Base-by-base conservation (phyloP, 2,797 vertebrate species). In the Mustela erminea region DNA sequence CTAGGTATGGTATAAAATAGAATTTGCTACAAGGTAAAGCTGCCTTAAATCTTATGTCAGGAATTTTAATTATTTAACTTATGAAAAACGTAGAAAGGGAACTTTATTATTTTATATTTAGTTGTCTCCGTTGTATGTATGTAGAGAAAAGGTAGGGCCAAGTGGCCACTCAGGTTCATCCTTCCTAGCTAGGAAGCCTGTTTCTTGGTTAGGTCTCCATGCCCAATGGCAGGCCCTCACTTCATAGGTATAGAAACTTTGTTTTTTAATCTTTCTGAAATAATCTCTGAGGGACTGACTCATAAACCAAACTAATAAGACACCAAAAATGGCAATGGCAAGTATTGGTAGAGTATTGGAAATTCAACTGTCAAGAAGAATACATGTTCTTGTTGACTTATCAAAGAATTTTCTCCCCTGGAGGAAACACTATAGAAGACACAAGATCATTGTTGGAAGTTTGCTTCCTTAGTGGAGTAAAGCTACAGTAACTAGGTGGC, bases 21-120 rank as follows among this genome's bases (percentile, higher is more conserved):
- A 58, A 83, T 85, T 95, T 82, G 46, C 85, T 68, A 58, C 4
- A 82, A 92, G 14, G 1, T 82, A 72, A 91, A 68, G 83, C 29
- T 89, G 25, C 29, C 25, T 96, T 64, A 32, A 91, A 10, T 93
- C 29, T 89, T 96, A 93, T 77, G 68, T 41, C 38, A 81, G 29
- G 66, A 91, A 70, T 41, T 89, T 66, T 87, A 81, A 52, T 56
- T 89, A 11, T 38, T 58, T 64, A 93, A 93, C 70, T 77, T 56
- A 52, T 62, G 10, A 80, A 86, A 68, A 84, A 43, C 20, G 21
- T 21, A 72, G 10, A 46, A 91, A 80, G 81, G 2, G 74, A 93
- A 46, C 43, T 38, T 77, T 2, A 56, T 94, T 52, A 88, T 94
- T 93, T 93, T 95, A 17, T 46, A 88, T 93, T 93, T 93, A 11